phyloP scores from a whole-genome alignment of 2,888 invertebrate genomes.

The Drosophila nigricruria region DNA sequence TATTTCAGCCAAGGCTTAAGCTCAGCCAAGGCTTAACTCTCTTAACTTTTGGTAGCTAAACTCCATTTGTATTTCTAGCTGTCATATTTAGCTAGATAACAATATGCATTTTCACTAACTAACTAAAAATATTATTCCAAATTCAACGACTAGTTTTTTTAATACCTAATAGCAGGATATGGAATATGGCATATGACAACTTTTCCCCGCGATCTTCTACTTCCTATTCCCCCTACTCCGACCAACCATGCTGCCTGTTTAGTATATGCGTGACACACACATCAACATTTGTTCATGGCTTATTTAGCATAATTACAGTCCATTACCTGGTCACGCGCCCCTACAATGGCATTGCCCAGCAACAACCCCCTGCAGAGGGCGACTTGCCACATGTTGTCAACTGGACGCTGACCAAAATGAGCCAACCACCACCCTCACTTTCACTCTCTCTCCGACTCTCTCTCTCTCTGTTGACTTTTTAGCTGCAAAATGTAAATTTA shows the following conservation, averaged over 20 bases:
- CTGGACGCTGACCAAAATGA: slow-evolving; percentile 43
- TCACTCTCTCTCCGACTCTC: neutral
- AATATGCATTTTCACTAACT: neutral
- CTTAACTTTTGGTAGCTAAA: too few species aligned
- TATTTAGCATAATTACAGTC: slow-evolving; percentile 78
- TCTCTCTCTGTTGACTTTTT: slow-evolving; percentile 26
- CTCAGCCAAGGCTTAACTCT: neutral
- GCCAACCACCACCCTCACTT: slow-evolving; percentile 4
- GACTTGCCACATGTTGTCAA: slow-evolving; percentile 75
- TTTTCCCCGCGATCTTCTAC: neutral
- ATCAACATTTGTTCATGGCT: slow-evolving; percentile 68
- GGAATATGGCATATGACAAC: neutral
- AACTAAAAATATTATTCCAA: neutral
- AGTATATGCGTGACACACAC: slow-evolving; percentile 43
- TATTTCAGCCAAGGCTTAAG: neutral
- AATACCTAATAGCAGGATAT: slow-evolving; percentile 1
- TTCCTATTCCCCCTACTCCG: too few species aligned
- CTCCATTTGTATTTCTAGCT: neutral
- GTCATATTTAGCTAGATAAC: neutral
- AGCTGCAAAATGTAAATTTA: slow-evolving; percentile 71
- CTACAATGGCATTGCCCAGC: neutral
- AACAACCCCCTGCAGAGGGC: slow-evolving; percentile 7
- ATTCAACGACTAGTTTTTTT: neutral
- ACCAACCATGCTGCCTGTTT: slow-evolving; percentile 4
- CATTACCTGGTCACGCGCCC: slow-evolving; percentile 74